A percentile compares a stretch with the other conserved stretches of the same genome.
Evolutionary conservation across 2,797 vertebrate species (phyloP).

Genomic region (Pagetopsis macropterus): DNA sequence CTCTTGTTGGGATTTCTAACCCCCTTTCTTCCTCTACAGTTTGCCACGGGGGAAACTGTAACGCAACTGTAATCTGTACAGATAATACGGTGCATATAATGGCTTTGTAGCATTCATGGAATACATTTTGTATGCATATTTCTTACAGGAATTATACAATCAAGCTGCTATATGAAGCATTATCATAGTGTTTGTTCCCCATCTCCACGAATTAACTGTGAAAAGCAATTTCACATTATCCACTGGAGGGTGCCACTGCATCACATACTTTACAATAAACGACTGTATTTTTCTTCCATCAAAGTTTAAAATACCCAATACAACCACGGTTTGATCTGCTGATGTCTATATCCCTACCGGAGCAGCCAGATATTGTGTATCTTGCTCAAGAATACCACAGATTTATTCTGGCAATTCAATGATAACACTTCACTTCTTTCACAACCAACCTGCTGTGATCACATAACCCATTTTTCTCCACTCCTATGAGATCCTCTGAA

Average conservation of each 20-base stretch:
- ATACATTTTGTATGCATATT: background rate
- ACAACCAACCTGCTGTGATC: background rate
- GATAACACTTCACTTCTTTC: background rate
- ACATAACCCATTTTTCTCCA: constrained; percentile 21
- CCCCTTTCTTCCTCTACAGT: background rate
- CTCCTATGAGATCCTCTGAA: constrained; percentile 5
- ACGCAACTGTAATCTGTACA: background rate
- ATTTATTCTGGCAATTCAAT: constrained; percentile 5
- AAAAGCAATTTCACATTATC: constrained; percentile 2
- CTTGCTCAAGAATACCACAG: background rate
- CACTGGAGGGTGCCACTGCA: constrained; percentile 58
- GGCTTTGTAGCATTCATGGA: accelerated
- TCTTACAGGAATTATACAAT: background rate
- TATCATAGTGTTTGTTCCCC: background rate
- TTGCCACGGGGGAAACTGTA: background rate
- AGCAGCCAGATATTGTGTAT: background rate
- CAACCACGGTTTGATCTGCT: background rate
- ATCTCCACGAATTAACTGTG: background rate
- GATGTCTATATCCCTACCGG: background rate
- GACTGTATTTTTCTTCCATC: background rate
- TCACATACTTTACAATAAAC: background rate
- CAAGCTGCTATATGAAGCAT: background rate
- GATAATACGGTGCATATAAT: background rate
- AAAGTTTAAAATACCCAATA: constrained; percentile 3
- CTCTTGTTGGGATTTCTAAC: background rate